Evolutionary conservation across 2,888 invertebrate species (phyloP), one percentile per base, ranked within the genome.

Genomic region (Timema cristinae): DNA sequence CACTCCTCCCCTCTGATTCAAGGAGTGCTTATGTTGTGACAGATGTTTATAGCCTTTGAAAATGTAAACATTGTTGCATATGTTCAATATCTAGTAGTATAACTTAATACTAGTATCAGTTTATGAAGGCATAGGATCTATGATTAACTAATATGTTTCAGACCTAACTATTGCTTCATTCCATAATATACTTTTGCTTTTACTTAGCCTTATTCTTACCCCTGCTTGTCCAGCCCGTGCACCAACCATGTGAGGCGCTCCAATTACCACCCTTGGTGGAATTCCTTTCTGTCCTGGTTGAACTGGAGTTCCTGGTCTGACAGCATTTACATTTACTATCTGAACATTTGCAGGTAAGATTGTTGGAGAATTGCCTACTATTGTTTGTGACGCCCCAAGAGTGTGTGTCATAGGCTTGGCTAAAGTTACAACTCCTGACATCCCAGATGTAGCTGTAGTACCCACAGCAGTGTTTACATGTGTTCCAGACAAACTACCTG

Each of bases 231-330:
- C 91, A 69, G 93, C 91, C 81, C 95, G 86, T 68, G 91, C 86
- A 78, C 92, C 92, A 77, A 93, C 90, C 85, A 94, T 89, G 82
- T 93, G 92, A 78, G 90, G 92, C 75, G 90, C 86, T 78, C 91
- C 92, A 78, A 94, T 91, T 78, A 95, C 91, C 78, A 95, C 93
- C 80, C 95, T 88, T 70, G 92, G 90, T 73, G 92, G 88, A 75
- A 93, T 90, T 72, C 89, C 88, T 83, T 93, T 93, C 81, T 91
- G 91, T 73, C 88, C 88, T 75, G 88, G 86, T 77, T 89, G 86
- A 77, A 86, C 86, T 67, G 92, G 90, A 74, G 89, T 86, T 74
- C 89, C 90, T 70, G 92, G 90, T 77, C 94, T 87, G 86, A 93
- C 81, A 4, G 85, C 78, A 79, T 85, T 85, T 67, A 85, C 92